Evolutionary conservation across 30 jellyfish, hydroid and myxozoan genomes (phyloP), one percentile per base, ranked within the genome.

Genomic region (Nemopilema nomurai): DNA sequence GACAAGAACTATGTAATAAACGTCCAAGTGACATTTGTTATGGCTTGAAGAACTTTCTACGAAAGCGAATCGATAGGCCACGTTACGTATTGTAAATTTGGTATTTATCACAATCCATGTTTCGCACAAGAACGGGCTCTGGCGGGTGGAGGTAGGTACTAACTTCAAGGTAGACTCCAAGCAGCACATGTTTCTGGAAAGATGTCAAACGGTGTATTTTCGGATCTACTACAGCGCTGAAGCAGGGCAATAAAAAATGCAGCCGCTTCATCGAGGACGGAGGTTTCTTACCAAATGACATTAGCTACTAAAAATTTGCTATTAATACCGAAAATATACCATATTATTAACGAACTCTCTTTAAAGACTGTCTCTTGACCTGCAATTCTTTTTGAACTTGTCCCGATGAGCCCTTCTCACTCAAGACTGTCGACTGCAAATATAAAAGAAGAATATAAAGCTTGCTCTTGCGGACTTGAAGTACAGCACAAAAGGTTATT

Each of bases 351-450:
- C 78, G 78, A 19, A 83, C 83, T 77, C 70, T 90, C 80, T 78
- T 90, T 75, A 90, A 69, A 1, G 97, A 83, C 8, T 67, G 57
- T 69, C 89, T 67, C 52, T 79, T 90, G 20, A 57, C 62, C 51
- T 90, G 83, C 31, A 90, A 86, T 49, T 77, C 95, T 28, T 76
- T 76, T 64, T 69, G 87, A 51, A 90, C 68, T 19, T 57, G 77
- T 18, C 79, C 28, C 13, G 97, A 90, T 13, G 97, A 82, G 49
- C 97, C 97, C 23, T 79, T 53, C 32, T 80, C 79, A 27, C 95
- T 88, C 4, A 51, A 30, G 62, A 22, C 78, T 16, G 91, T 83
- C 26, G 97, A 90, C 97, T 90, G 77, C 50, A 68, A 62, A 32
- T 33, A 23, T 62, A 20, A 41, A 32, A 53, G 26, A 4, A 4